Conservation (phyloP, 2,113 vertebrate genomes). For the Puffinus mauretanicus region DNA sequence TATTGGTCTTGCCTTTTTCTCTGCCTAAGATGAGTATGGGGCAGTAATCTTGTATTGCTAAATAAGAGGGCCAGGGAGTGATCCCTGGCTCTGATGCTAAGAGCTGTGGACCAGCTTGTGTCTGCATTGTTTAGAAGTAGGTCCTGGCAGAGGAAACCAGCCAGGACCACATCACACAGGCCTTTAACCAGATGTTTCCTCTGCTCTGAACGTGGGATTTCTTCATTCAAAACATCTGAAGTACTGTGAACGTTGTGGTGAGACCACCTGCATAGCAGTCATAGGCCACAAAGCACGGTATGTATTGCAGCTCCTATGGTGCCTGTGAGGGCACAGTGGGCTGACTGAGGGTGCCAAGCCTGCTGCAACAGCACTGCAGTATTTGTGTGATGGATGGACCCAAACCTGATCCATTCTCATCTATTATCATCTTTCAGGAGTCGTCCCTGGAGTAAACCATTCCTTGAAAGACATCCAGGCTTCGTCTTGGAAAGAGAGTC, state of each 20-base stretch:
- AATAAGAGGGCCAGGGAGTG: background rate
- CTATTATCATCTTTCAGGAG: background rate
- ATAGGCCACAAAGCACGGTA: fast-evolving
- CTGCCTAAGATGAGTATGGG: background rate
- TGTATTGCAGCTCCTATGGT: background rate
- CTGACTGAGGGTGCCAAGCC: background rate
- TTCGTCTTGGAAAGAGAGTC: background rate
- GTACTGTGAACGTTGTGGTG: background rate
- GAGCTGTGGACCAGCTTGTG: background rate
- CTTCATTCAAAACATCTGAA: background rate
- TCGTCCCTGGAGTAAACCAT: background rate
- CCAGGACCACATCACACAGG: background rate
- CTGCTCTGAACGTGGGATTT: background rate
- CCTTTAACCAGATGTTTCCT: background rate
- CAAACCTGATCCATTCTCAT: background rate
- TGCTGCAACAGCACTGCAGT: background rate
- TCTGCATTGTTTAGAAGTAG: background rate
- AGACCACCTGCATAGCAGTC: background rate
- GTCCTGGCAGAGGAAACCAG: background rate
- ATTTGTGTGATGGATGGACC: background rate
- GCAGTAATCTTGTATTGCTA: background rate
- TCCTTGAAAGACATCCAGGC: background rate
- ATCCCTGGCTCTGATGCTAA: background rate
- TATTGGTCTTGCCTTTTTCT: background rate
- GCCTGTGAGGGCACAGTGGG: background rate